Evolutionary conservation across 2,888 invertebrate genomes (phyloP).

Genomic region (Agrotis puta): DNA sequence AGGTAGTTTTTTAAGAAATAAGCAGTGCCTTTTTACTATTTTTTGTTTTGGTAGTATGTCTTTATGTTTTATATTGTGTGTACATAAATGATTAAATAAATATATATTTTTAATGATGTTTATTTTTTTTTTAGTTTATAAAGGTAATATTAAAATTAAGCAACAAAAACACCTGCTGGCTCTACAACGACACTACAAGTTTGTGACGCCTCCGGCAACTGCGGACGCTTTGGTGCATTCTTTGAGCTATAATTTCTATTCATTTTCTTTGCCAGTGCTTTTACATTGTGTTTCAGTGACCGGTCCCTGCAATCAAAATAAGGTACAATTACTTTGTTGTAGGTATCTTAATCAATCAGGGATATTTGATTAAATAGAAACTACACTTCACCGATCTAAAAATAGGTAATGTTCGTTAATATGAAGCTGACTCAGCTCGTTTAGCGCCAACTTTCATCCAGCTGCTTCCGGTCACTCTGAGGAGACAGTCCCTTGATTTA

Average conservation of each 20-base stretch:
- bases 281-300: constrained; percentile 73
- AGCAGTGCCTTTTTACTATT: too few relatives aligned
- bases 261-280: constrained; percentile 76
- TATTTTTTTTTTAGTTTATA: background rate
- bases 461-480: too few relatives aligned
- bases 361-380: background rate
- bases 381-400: too few relatives aligned
- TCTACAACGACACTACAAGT: constrained; percentile 81
- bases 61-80: too few relatives aligned
- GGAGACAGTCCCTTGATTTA: too few relatives aligned
- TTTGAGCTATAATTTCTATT: constrained; percentile 72
- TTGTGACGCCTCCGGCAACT: constrained; percentile 67
- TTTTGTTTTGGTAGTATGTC: too few relatives aligned
- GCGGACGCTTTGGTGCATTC: constrained; percentile 60
- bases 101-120: background rate
- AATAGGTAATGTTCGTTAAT: too few relatives aligned
- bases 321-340: background rate
- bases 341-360: background rate
- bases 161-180: constrained; percentile 80
- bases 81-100: too few relatives aligned
- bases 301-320: constrained; percentile 76
- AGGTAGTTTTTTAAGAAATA: too few relatives aligned
- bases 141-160: constrained; percentile 51
- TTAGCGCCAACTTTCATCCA: too few relatives aligned
- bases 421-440: too few relatives aligned